Conservation (phyloP, 2,113 vertebrate genomes). For the Saguinus imperator region DNA sequence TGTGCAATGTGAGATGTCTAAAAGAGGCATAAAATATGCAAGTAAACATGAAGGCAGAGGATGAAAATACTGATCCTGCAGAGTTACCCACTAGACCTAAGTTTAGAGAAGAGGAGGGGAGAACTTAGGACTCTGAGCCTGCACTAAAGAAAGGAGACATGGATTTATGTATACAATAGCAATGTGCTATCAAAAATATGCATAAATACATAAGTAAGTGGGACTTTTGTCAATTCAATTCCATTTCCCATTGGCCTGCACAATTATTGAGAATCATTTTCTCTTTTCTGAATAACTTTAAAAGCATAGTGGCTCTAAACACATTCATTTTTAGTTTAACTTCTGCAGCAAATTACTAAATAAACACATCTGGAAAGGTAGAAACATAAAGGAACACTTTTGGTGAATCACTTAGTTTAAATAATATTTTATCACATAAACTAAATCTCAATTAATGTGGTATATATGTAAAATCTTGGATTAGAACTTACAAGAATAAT, state of each 20-base stretch:
- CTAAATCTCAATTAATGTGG: conserved; percentile 13
- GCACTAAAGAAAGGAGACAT: background rate
- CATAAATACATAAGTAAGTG: background rate
- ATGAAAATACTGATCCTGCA: background rate
- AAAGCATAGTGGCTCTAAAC: background rate
- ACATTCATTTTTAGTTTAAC: background rate
- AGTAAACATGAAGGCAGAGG: background rate
- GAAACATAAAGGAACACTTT: background rate
- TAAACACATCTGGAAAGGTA: conserved; percentile 38
- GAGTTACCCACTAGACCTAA: background rate
- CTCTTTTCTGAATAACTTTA: conserved; percentile 28
- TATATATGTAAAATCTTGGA: conserved; percentile 14
- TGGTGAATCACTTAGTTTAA: conserved; percentile 1
- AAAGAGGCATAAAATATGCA: background rate
- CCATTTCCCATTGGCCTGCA: background rate
- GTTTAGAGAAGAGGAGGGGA: background rate
- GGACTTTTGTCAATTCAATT: background rate
- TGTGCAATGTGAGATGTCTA: background rate
- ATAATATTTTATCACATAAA: background rate
- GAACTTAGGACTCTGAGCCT: background rate
- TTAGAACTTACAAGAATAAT: background rate
- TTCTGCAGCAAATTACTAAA: conserved; percentile 39
- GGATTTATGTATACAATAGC: background rate
- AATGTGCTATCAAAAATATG: background rate
- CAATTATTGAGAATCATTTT: conserved; percentile 9